A percentile compares a stretch with the other conserved stretches of the same genome.
Evolutionary conservation across 2,888 invertebrate genomes (phyloP).

Genomic region (Phymatocera aterrima): DNA sequence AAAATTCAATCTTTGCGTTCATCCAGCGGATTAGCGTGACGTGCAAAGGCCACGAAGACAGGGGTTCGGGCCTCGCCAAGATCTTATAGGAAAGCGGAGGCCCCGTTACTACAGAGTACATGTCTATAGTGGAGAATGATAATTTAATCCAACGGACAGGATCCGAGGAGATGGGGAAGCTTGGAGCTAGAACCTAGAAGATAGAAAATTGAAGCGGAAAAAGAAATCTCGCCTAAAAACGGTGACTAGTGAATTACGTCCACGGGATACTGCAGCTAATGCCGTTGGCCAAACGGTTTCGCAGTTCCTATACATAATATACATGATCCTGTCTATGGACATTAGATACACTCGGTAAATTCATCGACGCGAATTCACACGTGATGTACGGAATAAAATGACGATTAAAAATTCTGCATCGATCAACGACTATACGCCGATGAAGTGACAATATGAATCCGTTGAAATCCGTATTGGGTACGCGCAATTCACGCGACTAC

Average conservation of each 20-base stretch:
- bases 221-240: neutral
- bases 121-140: constrained; percentile 6
- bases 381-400: too few relatives aligned
- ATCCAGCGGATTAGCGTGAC: constrained; percentile 29
- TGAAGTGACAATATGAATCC: too few relatives aligned
- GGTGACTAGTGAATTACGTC: constrained; percentile 7
- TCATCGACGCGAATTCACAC: too few relatives aligned
- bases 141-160: constrained; percentile 40
- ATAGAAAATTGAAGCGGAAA: neutral
- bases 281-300: neutral
- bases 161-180: neutral
- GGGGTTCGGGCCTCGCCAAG: neutral
- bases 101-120: neutral
- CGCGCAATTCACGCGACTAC: too few relatives aligned
- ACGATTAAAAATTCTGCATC: too few relatives aligned
- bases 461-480: too few relatives aligned
- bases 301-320: too few relatives aligned
- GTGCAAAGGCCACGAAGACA: constrained; percentile 11
- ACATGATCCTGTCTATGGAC: too few relatives aligned
- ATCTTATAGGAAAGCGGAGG: neutral
- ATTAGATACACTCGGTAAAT: too few relatives aligned
- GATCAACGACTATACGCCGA: too few relatives aligned
- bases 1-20: constrained; percentile 32
- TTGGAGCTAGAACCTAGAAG: neutral
- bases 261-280: neutral